Base-by-base conservation (phyloP, 2,888 invertebrate genomes). In the Biston betularia region DNA sequence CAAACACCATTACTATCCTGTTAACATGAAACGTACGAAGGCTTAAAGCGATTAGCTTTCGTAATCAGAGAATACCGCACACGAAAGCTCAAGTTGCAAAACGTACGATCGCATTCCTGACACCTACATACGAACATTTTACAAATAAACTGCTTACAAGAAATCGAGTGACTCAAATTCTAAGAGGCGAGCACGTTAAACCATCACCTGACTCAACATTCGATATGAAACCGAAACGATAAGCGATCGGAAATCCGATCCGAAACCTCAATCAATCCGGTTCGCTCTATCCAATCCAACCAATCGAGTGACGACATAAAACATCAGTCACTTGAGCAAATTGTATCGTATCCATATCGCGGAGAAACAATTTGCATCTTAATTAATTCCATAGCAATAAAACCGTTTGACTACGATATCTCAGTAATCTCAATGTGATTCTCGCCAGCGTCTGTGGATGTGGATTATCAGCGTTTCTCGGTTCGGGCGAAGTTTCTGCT, bases 401-500 rank as follows among this genome's bases (percentile, higher is more conserved):
- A 88, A 84, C 76, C 78, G 84, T 83, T 84, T 81, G 79, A 75
- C 77, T 78, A 76, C 79, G 81, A 70, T 83, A 85, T 85, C 82
- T 81, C 82, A 83, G 91, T 89, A 88, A 90, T 90, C 90, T 89
- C 87, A 82, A 88, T 89, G 85, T 91, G 90, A 93, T 92, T 92
- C 91, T 88, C 93, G 87, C 92, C 84, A 83, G 82, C 83, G 85
- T 86, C 85, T 83, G 71, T 82, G 83, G 83, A 88, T 89, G 84
- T 88, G 92, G 92, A 92, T 91, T 92, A 92, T 92, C 93, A 93
- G 93, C 92, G 85, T 84, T 92, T 92, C 89, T 88, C 86, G 69
- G 86, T 85, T 77, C 85, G 87, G 85, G 85, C 86, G 84, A 85
- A 87, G 85, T 90, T 92, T 93, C 88, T 91, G 93, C 93, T 93